phyloP scores from a whole-genome alignment of 2,888 invertebrate species.

The Desoria tigrina region DNA sequence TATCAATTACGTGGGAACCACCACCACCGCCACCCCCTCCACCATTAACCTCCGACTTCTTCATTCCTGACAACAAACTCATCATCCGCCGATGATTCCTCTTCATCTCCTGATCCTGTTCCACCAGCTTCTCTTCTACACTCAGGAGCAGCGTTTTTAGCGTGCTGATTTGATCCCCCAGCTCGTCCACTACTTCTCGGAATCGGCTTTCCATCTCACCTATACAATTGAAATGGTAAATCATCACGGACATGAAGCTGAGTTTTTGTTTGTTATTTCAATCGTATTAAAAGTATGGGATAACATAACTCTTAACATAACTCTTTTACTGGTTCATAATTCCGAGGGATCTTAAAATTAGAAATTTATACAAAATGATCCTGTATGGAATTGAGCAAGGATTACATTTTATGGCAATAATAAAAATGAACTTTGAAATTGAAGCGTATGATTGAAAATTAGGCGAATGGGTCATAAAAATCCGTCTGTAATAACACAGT shows the following conservation, averaged over 20 bases:
- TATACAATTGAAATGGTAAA: constrained; percentile 29
- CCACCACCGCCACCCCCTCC: constrained; percentile 21
- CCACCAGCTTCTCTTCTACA: constrained; percentile 55
- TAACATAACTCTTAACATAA: too few relatives aligned
- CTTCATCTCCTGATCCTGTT: constrained; percentile 54
- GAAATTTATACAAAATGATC: too few relatives aligned
- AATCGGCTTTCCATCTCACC: constrained; percentile 55
- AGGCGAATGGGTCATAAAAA: too few relatives aligned
- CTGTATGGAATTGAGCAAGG: too few relatives aligned
- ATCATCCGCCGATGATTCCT: constrained; percentile 52
- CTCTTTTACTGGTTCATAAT: too few relatives aligned
- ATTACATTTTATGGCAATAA: too few relatives aligned
- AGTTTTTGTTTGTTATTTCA: background rate
- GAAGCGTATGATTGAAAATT: too few relatives aligned
- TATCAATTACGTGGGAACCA: constrained; percentile 39
- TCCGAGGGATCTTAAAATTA: too few relatives aligned
- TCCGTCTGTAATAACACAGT: too few relatives aligned
- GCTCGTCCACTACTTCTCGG: constrained; percentile 54
- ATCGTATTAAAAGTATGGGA: constrained; percentile 5
- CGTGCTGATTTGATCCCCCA: constrained; percentile 55
- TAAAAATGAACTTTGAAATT: too few relatives aligned
- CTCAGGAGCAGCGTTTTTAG: constrained; percentile 55
- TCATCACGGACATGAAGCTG: background rate
- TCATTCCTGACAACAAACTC: constrained; percentile 44
- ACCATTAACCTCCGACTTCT: constrained; percentile 31